A percentile compares a stretch with the other conserved stretches of the same genome.
phyloP scores from a whole-genome alignment of 1,140 invertebrate species.

The Physella acuta region DNA sequence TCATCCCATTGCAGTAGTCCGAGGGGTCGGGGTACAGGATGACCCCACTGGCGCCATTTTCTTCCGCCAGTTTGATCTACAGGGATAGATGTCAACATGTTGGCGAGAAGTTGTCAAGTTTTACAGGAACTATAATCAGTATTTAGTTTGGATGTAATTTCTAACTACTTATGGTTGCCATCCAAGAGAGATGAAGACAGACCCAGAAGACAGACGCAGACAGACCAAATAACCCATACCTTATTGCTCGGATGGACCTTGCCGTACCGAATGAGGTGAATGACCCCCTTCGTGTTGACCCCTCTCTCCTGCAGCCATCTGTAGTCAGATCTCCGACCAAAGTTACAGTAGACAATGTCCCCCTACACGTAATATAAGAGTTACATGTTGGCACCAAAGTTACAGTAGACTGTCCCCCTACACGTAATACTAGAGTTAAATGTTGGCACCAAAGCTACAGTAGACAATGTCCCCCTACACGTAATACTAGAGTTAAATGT shows the following conservation, averaged over 20 bases:
- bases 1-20: slow-evolving; percentile 49
- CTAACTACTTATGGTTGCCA: too few species aligned
- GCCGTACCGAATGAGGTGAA: slow-evolving; percentile 63
- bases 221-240: slow-evolving; percentile 8
- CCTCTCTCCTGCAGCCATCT: slow-evolving; percentile 44
- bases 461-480: slow-evolving; percentile 59
- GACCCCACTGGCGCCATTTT: slow-evolving; percentile 56
- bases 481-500: too few species aligned
- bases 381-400: too few species aligned
- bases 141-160: too few species aligned
- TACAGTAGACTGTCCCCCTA: slow-evolving; percentile 60
- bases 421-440: slow-evolving; percentile 60
- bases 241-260: slow-evolving; percentile 60
- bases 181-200: too few species aligned
- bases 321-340: slow-evolving; percentile 62
- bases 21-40: slow-evolving; percentile 64
- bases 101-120: too few species aligned
- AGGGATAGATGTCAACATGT: slow-evolving; percentile 2
- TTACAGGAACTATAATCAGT: too few species aligned
- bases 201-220: too few species aligned
- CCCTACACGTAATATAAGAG: too few species aligned
- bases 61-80: slow-evolving; percentile 57
- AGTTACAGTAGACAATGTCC: slow-evolving; percentile 63
- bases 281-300: slow-evolving; percentile 56
- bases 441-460: slow-evolving; percentile 62